phyloP scores from a whole-genome alignment of 2,888 invertebrate species.

The Xanthia togata region DNA sequence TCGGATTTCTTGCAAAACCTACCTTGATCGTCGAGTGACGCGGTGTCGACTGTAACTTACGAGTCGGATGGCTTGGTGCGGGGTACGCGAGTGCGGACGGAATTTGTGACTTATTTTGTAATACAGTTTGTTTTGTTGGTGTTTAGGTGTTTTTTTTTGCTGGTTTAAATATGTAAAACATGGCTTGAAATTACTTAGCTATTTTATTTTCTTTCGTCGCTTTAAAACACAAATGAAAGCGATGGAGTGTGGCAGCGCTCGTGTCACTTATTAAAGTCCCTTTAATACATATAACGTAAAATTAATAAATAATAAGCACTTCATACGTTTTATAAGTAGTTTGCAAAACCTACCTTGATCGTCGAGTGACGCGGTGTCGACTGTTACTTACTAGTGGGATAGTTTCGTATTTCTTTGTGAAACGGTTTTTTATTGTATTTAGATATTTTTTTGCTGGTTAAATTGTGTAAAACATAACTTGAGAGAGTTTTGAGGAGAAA shows the following conservation, averaged over 20 bases:
- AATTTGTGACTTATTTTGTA: conserved; percentile 49
- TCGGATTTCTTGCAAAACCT: conserved; percentile 76
- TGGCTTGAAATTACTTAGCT: no score
- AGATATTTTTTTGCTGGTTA: neutral
- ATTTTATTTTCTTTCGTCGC: no score
- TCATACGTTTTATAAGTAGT: no score
- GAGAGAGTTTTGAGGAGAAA: no score
- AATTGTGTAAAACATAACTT: neutral
- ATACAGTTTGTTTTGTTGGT: neutral
- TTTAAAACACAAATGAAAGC: neutral
- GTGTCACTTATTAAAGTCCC: neutral
- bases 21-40: conserved; percentile 73
- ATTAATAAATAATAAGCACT: no score
- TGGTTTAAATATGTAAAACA: neutral
- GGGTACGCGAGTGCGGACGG: conserved; percentile 38
- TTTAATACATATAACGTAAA: no score
- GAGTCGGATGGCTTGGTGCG: conserved; percentile 51
- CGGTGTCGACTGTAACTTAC: conserved; percentile 54
- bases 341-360: conserved; percentile 77
- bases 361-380: conserved; percentile 67
- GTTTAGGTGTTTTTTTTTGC: neutral
- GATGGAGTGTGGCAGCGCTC: no score
- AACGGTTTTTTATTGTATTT: neutral
- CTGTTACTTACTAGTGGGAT: conserved; percentile 56
- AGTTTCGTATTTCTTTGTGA: conserved; percentile 43